These are phyloP conservation scores for Austrolebias charrua DNA, from an alignment of 2,797 vertebrate genomes.

Conservation along the genomic window DNA sequence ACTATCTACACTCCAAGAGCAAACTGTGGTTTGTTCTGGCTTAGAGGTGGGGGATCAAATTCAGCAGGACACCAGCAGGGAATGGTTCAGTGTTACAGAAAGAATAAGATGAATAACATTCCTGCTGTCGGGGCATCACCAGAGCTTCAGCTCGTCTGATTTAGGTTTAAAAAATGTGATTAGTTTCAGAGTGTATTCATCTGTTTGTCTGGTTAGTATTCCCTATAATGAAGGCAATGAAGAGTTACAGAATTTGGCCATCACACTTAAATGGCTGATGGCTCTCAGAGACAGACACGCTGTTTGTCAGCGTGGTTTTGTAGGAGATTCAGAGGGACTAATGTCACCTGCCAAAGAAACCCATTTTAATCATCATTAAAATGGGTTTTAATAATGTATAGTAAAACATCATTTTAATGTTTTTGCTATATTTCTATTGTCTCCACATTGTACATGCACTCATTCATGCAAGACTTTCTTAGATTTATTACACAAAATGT, in stretches of 20 bases:
- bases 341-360: constrained; percentile 68
- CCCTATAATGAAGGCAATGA: constrained; percentile 44
- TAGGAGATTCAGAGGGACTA: constrained; percentile 47
- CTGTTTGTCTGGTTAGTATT: constrained; percentile 61
- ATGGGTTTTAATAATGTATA: no score
- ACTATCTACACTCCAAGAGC: constrained; percentile 44
- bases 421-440: constrained; percentile 35
- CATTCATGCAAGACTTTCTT: not conserved
- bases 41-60: constrained; percentile 47
- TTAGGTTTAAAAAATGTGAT: constrained; percentile 59
- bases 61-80: constrained; percentile 58
- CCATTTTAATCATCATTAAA: constrained; percentile 13
- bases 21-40: constrained; percentile 68
- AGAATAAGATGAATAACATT: constrained; percentile 61
- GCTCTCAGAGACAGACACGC: constrained; percentile 64
- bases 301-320: constrained; percentile 62
- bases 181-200: constrained; percentile 35
- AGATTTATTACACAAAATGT: no score
- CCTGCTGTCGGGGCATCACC: constrained; percentile 51
- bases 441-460: constrained; percentile 32
- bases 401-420: not conserved
- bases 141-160: constrained; percentile 40
- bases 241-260: constrained; percentile 42
- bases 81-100: constrained; percentile 60
- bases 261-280: constrained; percentile 54